These are phyloP conservation scores for Sciurus vulgaris DNA, from an alignment of 2,797 vertebrate genomes.

Conservation along the genomic window DNA sequence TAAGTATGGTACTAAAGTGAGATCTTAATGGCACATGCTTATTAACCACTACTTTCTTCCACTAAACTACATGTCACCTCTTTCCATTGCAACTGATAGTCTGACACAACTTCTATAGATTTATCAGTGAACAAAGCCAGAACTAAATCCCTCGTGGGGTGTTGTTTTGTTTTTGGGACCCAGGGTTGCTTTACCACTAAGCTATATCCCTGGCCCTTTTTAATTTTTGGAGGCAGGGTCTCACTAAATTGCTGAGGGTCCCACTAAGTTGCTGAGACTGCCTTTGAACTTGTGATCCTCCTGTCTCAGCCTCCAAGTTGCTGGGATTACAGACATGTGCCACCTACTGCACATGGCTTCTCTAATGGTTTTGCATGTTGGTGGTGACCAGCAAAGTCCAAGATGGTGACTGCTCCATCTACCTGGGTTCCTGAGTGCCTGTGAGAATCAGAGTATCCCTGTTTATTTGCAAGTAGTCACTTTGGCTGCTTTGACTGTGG, in stretches of 20 bases:
- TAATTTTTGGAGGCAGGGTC: too few relatives aligned
- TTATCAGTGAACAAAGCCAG: neutral
- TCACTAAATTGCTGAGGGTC: too few relatives aligned
- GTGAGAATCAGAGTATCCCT: neutral
- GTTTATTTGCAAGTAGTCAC: neutral
- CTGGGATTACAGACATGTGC: too few relatives aligned
- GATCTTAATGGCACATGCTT: neutral
- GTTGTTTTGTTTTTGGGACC: too few relatives aligned
- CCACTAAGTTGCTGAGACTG: too few relatives aligned
- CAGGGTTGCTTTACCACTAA: too few relatives aligned
- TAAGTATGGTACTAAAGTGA: neutral
- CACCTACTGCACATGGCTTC: too few relatives aligned
- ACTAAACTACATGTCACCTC: neutral
- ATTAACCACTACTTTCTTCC: neutral
- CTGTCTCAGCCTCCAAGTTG: too few relatives aligned
- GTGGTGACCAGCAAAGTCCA: neutral
- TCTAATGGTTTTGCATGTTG: neutral
- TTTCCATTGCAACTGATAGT: neutral
- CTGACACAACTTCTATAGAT: neutral
- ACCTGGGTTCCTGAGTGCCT: neutral
- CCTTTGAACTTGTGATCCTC: too few relatives aligned
- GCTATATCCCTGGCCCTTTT: too few relatives aligned
- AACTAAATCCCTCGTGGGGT: neutral
- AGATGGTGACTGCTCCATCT: neutral
- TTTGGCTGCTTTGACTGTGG: neutral